These are phyloP conservation scores for Leptopilina boulardi DNA, from an alignment of 1,140 invertebrate genomes.

Conservation along the genomic window DNA sequence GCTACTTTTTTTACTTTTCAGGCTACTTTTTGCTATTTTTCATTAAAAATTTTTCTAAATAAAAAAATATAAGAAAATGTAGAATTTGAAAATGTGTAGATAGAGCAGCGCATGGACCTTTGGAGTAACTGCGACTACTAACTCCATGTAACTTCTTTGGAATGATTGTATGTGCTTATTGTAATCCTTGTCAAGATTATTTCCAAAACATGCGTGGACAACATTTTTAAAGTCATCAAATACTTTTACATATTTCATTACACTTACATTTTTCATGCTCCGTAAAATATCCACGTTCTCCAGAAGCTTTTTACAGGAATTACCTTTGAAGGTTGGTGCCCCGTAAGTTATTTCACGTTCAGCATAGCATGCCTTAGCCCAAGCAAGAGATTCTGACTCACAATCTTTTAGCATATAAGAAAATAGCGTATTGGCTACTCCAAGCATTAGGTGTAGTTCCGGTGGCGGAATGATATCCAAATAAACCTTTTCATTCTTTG, in stretches of 20 bases:
- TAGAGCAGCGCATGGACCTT: conserved; percentile 29
- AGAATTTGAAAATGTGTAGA: no score
- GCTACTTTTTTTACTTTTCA: no score
- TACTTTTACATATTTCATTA: conserved; percentile 29
- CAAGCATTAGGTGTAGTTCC: conserved; percentile 42
- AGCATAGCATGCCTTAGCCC: conserved; percentile 31
- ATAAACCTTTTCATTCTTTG: conserved; percentile 28
- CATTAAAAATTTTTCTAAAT: conserved; percentile 37
- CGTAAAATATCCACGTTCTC: no score
- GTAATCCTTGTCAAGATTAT: not conserved
- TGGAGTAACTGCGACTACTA: conserved; percentile 32
- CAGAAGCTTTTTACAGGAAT: no score
- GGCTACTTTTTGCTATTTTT: no score
- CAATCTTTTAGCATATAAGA: conserved; percentile 36
- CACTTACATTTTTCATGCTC: not conserved
- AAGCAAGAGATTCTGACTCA: conserved; percentile 10
- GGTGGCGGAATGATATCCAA: conserved; percentile 42
- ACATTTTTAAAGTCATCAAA: conserved; percentile 37
- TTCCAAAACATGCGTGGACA: conserved; percentile 33
- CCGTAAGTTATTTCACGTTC: conserved; percentile 33
- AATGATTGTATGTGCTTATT: not conserved
- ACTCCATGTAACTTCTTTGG: conserved; percentile 24
- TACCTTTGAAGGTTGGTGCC: conserved; percentile 25
- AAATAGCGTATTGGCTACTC: conserved; percentile 43
- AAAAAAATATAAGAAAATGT: conserved; percentile 36